Base-by-base conservation (phyloP, 2,113 vertebrate species). In the Cinclus mexicanus region DNA sequence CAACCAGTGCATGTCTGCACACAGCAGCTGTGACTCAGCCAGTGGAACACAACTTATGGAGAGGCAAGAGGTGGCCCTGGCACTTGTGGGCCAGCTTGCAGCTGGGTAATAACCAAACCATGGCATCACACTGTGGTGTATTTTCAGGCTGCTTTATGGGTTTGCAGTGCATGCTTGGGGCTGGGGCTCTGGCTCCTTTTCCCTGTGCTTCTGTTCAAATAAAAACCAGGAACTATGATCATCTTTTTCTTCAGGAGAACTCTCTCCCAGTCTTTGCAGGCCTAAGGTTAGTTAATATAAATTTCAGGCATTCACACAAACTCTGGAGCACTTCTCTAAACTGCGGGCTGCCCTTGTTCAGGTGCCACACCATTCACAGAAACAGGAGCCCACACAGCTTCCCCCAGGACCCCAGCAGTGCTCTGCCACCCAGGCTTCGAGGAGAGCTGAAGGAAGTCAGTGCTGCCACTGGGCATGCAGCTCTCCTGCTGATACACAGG, bases 11-110 rank as follows among this genome's bases (percentile, higher is more conserved):
- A 1, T 22, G 39, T 50, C 39, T 89, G 2, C 81, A 67, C 41
- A 37, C 49, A 83, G 49, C 77, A 61, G 76, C 24, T 56, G 33
- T 5, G 49, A 56, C 52, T 72, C 55, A 88, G 78, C 37, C 9
- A 4, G 9, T 1, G 1, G 7, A 44, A 18, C 4, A 5, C 7
- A n/a, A 35, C 33, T 50, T 3, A 7, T 3, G 44, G 42, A 15
- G 49, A 64, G 61, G 24, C 3, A 0, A 65, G 57, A 78, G 35
- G 26, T 16, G 28, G 65, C 60, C 39, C 75, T 63, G 68, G 67
- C 23, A 11, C 35, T 21, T 12, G 6, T 42, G 49, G 50, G 21
- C 61, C 2, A 5, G 46, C 15, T 8, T 74, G 33, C 56, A 88
- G 47, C 37, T 64, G 57, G 29, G 49, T 46, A 63, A 52, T 39